These are phyloP conservation scores for Centroberyx gerrardi DNA, from an alignment of 2,797 vertebrate species.

Conservation along the genomic window DNA sequence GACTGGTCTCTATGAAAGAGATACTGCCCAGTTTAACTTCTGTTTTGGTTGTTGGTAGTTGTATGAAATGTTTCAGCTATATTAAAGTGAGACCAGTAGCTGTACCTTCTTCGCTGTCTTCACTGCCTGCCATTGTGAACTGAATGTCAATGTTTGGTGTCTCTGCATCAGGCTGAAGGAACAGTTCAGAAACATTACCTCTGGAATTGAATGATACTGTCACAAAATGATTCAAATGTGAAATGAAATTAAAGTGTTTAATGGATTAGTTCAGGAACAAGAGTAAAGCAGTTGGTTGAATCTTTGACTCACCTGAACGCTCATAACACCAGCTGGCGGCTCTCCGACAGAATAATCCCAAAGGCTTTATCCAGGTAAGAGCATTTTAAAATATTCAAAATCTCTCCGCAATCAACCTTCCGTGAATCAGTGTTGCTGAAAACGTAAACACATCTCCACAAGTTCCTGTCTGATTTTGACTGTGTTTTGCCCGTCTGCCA, in stretches of 20 bases:
- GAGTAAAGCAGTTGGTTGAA: background rate
- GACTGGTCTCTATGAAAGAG: constrained; percentile 69
- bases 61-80: no score
- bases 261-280: background rate
- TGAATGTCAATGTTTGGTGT: constrained; percentile 8
- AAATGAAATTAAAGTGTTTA: background rate
- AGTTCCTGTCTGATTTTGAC: constrained; percentile 18
- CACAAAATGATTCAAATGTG: background rate
- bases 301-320: constrained; percentile 67
- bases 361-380: background rate
- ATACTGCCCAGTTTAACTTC: constrained; percentile 7
- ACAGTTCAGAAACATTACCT: constrained; percentile 5
- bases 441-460: background rate
- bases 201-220: background rate
- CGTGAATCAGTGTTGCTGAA: background rate
- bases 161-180: constrained; percentile 61
- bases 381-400: constrained; percentile 19
- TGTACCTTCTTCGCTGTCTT: constrained; percentile 83
- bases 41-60: no score
- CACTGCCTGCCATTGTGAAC: constrained; percentile 52
- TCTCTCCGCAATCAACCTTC: background rate
- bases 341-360: constrained; percentile 23
- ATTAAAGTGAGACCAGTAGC: background rate
- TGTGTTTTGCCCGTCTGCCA: constrained; percentile 33
- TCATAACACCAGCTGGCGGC: constrained; percentile 29